Evolutionary conservation across 2,797 vertebrate genomes (phyloP).

Genomic region (Artibeus lituratus): DNA sequence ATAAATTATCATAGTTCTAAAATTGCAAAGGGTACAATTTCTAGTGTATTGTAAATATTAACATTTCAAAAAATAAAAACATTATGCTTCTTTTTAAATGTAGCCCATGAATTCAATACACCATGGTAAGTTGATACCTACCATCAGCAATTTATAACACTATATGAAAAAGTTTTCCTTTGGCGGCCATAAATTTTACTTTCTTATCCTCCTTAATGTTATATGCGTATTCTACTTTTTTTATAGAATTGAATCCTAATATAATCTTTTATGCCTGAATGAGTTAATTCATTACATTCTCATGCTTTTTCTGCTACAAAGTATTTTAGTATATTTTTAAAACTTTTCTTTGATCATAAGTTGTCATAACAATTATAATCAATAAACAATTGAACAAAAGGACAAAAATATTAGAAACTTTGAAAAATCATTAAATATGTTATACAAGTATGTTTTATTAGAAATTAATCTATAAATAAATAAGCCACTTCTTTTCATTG

Average conservation of each 20-base stretch:
- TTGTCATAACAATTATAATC: not conserved
- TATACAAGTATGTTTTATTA: not conserved
- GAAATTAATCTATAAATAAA: not conserved
- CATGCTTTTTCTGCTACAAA: not conserved
- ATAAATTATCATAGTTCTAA: not conserved
- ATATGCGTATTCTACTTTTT: not conserved
- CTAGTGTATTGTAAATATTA: not conserved
- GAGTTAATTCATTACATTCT: not conserved
- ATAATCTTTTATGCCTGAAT: not conserved
- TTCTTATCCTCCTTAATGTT: not conserved
- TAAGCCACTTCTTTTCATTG: not conserved
- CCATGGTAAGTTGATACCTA: not conserved
- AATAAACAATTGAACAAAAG: not conserved
- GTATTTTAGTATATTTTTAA: not conserved
- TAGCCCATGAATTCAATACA: not conserved
- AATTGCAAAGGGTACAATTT: not conserved
- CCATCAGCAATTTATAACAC: not conserved
- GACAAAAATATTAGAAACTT: not conserved
- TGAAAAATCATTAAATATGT: not conserved
- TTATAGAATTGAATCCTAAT: not conserved
- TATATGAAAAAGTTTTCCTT: not conserved
- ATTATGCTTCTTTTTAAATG: not conserved
- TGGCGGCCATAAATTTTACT: not conserved
- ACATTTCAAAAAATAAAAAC: conserved; percentile 13
- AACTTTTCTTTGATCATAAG: not conserved